Conservation (phyloP, 2,113 vertebrate species). For the Sylvietta virens region DNA sequence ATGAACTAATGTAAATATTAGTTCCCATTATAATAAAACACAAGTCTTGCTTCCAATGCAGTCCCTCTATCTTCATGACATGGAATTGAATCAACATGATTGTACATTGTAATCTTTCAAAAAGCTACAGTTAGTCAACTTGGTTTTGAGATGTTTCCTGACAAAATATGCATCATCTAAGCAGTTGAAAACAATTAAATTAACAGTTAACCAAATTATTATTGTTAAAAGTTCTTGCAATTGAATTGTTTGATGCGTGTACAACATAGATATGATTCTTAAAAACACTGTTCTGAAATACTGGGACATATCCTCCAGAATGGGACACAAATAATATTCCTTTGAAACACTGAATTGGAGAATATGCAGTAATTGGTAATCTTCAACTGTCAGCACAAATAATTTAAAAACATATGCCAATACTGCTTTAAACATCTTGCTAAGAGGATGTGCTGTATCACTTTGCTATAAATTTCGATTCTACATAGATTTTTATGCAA, state of each 20-base stretch:
- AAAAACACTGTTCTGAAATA: neutral
- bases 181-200: neutral
- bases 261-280: neutral
- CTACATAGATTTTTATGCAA: neutral
- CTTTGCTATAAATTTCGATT: neutral
- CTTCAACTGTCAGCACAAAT: neutral
- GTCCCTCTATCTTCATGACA: neutral
- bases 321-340: neutral
- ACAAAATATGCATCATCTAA: neutral
- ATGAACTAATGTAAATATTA: neutral
- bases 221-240: neutral
- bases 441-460: neutral
- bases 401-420: neutral
- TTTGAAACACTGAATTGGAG: neutral
- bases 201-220: neutral
- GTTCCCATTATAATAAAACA: neutral
- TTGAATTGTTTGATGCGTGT: neutral
- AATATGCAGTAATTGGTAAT: neutral
- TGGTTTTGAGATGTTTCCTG: neutral
- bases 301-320: neutral
- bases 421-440: neutral
- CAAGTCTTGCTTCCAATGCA: neutral
- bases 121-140: neutral
- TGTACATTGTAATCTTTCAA: neutral
- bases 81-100: neutral